Percentiles rank a stretch among this genome's conserved stretches.
These are phyloP conservation scores for Microplitis mediator DNA, from an alignment of 1,140 invertebrate genomes.

Conservation along the genomic window DNA sequence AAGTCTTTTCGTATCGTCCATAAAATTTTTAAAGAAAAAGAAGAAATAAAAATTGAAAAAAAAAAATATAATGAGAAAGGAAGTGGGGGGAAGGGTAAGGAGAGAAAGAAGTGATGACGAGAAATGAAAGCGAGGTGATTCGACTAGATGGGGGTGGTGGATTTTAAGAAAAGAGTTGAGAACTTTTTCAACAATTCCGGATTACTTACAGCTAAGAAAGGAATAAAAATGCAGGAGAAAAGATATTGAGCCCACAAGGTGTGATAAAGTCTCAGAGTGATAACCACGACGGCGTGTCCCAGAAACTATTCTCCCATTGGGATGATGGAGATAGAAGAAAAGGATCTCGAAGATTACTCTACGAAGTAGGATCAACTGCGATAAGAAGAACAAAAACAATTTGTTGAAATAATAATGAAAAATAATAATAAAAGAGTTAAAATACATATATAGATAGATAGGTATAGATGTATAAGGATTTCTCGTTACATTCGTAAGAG, in stretches of 20 bases:
- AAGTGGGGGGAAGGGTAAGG: not conserved
- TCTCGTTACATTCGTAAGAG: too few species aligned
- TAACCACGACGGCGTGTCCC: not conserved
- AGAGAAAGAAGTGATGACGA: slow-evolving; percentile 1
- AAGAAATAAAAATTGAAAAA: slow-evolving; percentile 27
- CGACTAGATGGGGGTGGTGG: too few species aligned
- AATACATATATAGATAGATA: too few species aligned
- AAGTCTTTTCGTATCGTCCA: not conserved
- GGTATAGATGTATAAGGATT: too few species aligned
- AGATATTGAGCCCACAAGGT: slow-evolving; percentile 1
- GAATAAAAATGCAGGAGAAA: not conserved
- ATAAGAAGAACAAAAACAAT: slow-evolving; percentile 1
- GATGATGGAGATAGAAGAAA: slow-evolving; percentile 11
- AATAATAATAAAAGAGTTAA: too few species aligned
- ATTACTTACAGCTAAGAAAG: not conserved
- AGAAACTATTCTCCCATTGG: slow-evolving; percentile 16
- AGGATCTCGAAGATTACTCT: slow-evolving; percentile 15
- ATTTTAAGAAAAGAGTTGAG: not conserved
- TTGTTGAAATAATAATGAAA: too few species aligned
- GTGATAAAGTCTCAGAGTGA: slow-evolving; percentile 13
- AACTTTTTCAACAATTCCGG: slow-evolving; percentile 6
- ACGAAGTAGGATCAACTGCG: not conserved
- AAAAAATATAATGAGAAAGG: slow-evolving; percentile 15
- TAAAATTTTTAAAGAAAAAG: slow-evolving; percentile 13
- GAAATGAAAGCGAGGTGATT: too few species aligned